Evolutionary conservation across 1,140 invertebrate species (phyloP).

Genomic region (Drosophila mayri): DNA sequence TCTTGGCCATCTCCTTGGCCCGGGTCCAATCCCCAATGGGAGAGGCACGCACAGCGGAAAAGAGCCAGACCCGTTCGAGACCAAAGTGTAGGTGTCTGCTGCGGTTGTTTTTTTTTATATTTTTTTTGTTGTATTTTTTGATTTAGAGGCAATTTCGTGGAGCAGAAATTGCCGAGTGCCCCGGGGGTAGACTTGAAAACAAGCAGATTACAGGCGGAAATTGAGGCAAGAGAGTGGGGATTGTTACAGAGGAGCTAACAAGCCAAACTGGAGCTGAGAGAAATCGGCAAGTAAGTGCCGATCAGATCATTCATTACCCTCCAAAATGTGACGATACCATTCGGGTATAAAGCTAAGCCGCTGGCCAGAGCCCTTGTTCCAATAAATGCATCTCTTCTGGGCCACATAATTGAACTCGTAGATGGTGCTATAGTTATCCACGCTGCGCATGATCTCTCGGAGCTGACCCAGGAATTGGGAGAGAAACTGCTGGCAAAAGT

Average conservation of each 20-base stretch:
- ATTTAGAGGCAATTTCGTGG: conserved; percentile 77
- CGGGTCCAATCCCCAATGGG: conserved; percentile 28
- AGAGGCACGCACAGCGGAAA: conserved; percentile 12
- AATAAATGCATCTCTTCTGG: background rate
- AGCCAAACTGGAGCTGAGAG: conserved; percentile 33
- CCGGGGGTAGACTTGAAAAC: conserved; percentile 49
- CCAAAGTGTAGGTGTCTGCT: conserved; percentile 47
- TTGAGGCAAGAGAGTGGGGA: conserved; percentile 45
- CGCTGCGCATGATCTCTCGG: background rate
- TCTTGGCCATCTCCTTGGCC: background rate
- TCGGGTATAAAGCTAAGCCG: conserved; percentile 11
- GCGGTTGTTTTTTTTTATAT: conserved; percentile 16
- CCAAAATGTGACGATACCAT: conserved; percentile 4
- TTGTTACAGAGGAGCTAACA: conserved; percentile 47
- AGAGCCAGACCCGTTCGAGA: conserved; percentile 10
- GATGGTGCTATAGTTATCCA: conserved; percentile 3
- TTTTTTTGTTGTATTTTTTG: conserved; percentile 52
- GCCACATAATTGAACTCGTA: conserved; percentile 12
- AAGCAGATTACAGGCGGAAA: conserved; percentile 67
- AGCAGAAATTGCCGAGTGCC: conserved; percentile 66
- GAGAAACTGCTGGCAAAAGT: conserved; percentile 2
- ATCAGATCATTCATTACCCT: conserved; percentile 32
- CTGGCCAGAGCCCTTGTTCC: background rate
- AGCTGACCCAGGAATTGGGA: background rate
- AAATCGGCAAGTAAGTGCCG: conserved; percentile 21